Evolutionary conservation across 2,888 invertebrate genomes (phyloP).

Genomic region (Scelioninae gen. 2): DNA sequence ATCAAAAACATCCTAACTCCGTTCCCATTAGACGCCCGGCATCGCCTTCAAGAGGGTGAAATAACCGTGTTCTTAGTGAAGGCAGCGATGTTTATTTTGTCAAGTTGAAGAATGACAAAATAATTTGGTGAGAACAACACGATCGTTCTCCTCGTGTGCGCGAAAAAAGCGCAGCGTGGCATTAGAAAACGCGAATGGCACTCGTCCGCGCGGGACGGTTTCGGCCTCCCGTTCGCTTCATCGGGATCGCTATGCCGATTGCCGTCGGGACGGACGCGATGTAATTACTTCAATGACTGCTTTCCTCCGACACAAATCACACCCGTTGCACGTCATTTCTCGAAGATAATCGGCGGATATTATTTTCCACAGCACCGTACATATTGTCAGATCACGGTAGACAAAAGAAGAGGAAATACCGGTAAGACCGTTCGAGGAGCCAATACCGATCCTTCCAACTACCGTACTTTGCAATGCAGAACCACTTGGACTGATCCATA

Average conservation of each 20-base stretch:
- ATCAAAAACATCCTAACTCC: no score
- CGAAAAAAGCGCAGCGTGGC: no score
- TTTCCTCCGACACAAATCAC: slow-evolving; percentile 28
- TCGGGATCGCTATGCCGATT: not conserved
- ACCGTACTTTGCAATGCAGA: slow-evolving; percentile 5
- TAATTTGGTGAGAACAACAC: no score
- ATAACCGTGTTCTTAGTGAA: no score
- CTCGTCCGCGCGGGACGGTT: no score
- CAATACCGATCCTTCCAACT: not conserved
- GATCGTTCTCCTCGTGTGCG: no score
- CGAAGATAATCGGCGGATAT: not conserved
- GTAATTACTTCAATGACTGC: slow-evolving; percentile 13
- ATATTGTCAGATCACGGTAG: not conserved
- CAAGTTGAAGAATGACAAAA: no score
- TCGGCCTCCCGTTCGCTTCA: no score
- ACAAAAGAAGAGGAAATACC: slow-evolving; percentile 1
- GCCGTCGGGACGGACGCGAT: slow-evolving; percentile 9
- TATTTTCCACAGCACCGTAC: not conserved
- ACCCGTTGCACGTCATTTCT: slow-evolving; percentile 2
- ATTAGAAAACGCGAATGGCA: no score
- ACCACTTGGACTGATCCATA: slow-evolving; percentile 6
- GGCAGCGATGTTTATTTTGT: no score
- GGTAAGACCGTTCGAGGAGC: not conserved
- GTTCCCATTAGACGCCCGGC: no score
- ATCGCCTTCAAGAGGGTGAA: no score